Base-by-base conservation (phyloP, 2,113 vertebrate genomes). In the Willisornis vidua region DNA sequence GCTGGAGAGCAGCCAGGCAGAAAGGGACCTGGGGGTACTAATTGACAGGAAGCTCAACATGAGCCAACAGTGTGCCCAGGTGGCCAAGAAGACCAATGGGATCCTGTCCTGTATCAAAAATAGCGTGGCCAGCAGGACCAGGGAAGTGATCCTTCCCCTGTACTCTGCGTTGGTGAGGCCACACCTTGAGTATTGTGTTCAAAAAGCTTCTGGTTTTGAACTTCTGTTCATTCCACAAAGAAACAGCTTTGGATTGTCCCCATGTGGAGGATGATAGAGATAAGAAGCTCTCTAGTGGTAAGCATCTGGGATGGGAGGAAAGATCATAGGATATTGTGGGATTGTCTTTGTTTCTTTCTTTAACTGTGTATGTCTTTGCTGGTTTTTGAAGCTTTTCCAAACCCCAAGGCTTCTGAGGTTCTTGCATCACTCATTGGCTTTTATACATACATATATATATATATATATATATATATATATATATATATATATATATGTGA, bases 241-340 rank as follows among this genome's bases (percentile, higher is more conserved):
- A 46, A 95, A 67, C 52, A 85, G 63, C 54, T 85, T 91, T 90
- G 43, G 54, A 87, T 89, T 22, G 2, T 95, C 89, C 84, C 84
- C 77, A 65, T 93, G 77, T 78, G 85, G 89, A 93, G 78, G 71
- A 95, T 76, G 79, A 67, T 51, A 76, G 24, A 80, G 94, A 93
- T 91, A 91, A 95, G 92, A 87, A 80, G 23, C 51, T 79, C 87
- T 68, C 81, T 93, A 71, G 85, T 89, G 87, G 91, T 76, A 91
- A 96, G 67, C 91, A 90, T 95, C 90, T 96, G 94, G 78, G 59
- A 37, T 79, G 51, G 91, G 55, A 93, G 93, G 89, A 93, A 93
- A 93, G 94, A 95, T 95, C 93, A 93, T 63, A 93, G 89, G 93
- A 96, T 90, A 78, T 76, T 94, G 94, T 95, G 91, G 93, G 93